Evolutionary conservation across 2,113 vertebrate genomes (phyloP).

Genomic region (Eidolon helvum): DNA sequence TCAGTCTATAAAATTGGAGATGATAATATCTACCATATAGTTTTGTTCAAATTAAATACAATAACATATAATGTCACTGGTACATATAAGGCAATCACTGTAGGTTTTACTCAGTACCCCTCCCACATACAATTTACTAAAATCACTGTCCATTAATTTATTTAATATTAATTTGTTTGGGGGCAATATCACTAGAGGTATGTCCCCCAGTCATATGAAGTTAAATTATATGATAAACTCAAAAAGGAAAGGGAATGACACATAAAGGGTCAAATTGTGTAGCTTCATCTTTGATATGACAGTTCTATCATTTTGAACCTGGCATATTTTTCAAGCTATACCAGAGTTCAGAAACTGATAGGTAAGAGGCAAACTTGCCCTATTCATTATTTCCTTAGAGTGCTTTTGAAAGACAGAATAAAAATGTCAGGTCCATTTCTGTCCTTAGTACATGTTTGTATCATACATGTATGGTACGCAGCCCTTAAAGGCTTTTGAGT

Average conservation of each 20-base stretch:
- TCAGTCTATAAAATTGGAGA: neutral
- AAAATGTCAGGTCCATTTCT: neutral
- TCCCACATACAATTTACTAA: neutral
- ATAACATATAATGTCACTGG: neutral
- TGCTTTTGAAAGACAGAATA: neutral
- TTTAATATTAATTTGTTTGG: neutral
- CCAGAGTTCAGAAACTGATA: neutral
- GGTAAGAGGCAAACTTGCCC: neutral
- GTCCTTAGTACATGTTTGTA: neutral
- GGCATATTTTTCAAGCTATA: neutral
- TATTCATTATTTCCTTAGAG: neutral
- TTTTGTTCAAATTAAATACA: neutral
- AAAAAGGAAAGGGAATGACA: neutral
- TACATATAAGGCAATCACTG: neutral
- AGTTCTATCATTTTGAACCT: neutral
- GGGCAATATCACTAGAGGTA: neutral
- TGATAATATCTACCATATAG: neutral
- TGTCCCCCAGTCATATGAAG: neutral
- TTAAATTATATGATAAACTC: neutral
- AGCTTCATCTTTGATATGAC: neutral
- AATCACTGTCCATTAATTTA: neutral
- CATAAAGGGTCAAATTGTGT: neutral
- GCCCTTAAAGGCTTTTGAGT: neutral
- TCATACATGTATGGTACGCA: neutral
- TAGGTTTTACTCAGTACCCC: neutral